Conservation (phyloP, 2,113 vertebrate species). For the Hucho hucho region DNA sequence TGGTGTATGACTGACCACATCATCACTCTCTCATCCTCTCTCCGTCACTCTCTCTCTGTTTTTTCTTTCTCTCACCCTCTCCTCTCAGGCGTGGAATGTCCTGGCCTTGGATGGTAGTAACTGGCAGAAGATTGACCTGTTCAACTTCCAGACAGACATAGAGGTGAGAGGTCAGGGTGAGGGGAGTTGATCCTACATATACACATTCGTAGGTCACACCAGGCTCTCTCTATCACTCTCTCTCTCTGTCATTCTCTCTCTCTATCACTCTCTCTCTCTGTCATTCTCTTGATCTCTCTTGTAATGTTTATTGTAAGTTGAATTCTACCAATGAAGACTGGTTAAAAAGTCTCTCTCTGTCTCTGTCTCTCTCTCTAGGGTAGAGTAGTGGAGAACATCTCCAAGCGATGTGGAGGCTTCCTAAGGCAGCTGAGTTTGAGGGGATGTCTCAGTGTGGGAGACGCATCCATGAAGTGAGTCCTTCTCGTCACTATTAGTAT, state of each 20-base stretch:
- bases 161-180: conserved; percentile 78
- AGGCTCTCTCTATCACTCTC: not conserved
- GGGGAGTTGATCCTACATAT: not conserved
- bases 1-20: not conserved
- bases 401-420: conserved; percentile 94
- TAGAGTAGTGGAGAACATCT: conserved; percentile 96
- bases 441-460: conserved; percentile 91
- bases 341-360: too few relatives aligned
- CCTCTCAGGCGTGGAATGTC: conserved; percentile 88
- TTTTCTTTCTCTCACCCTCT: not conserved
- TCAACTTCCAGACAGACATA: conserved; percentile 96
- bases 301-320: too few relatives aligned
- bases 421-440: conserved; percentile 91
- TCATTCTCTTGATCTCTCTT: not conserved
- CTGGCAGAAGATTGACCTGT: conserved; percentile 96
- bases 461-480: conserved; percentile 92
- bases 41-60: conserved; percentile 9
- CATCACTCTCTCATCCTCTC: conserved; percentile 19
- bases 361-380: conserved; percentile 74
- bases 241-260: not conserved
- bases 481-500: not conserved
- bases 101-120: conserved; percentile 95
- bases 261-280: not conserved
- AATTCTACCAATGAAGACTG: too few relatives aligned
- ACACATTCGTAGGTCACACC: conserved; percentile 34